Percentiles rank a stretch among this genome's conserved stretches.
phyloP scores from a whole-genome alignment of 2,888 invertebrate species.

The Lycocerus yunnanus region DNA sequence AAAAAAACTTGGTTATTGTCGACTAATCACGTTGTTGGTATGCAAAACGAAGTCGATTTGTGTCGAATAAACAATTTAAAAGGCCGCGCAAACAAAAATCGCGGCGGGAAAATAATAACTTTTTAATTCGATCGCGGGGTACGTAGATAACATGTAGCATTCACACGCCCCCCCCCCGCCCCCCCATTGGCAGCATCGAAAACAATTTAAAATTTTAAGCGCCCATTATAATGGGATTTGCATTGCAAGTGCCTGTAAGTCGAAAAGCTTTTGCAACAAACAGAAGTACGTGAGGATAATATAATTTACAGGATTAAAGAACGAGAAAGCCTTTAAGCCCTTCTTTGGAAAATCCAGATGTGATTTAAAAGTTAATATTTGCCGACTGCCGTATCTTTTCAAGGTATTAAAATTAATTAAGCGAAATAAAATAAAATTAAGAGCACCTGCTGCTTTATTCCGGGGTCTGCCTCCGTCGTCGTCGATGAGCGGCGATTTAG shows the following conservation, averaged over 20 bases:
- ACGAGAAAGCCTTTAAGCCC: conserved; percentile 1
- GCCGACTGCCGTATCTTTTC: not conserved
- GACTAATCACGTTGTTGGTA: not conserved
- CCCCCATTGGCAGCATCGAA: not conserved
- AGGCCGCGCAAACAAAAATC: not conserved
- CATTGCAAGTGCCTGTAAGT: not conserved
- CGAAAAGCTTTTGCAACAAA: not conserved
- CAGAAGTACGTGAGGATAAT: conserved; percentile 14
- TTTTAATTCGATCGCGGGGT: not conserved
- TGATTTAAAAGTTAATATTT: conserved; percentile 1
- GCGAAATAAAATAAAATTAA: conserved; percentile 13
- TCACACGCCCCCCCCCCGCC: not conserved
- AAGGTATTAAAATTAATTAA: conserved; percentile 10
- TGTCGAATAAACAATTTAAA: not conserved
- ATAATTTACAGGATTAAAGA: conserved; percentile 16
- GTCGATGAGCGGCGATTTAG: conserved; percentile 47
- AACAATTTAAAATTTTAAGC: not conserved
- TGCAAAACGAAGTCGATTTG: not conserved
- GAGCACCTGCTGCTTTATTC: conserved; percentile 51
- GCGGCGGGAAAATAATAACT: not conserved
- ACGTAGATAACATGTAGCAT: not conserved
- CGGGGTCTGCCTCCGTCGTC: conserved; percentile 46
- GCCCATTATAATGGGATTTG: not conserved
- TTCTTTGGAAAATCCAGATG: conserved; percentile 1
- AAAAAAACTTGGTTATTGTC: not conserved